phyloP scores from a whole-genome alignment of 2,797 vertebrate genomes.

The Pelobates cultripes region DNA sequence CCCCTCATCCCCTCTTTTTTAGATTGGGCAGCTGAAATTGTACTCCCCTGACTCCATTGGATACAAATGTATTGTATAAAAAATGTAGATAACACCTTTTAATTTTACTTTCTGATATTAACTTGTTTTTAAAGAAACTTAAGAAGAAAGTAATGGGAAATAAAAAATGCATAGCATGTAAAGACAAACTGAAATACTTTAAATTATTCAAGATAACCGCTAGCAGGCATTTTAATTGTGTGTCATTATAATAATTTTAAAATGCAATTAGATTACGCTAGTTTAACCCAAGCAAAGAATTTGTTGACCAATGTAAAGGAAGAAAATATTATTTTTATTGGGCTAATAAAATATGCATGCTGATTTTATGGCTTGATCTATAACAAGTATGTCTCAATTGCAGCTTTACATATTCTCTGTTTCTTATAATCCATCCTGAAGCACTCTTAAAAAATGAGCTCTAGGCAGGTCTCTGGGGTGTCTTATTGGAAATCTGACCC shows the following conservation, averaged over 20 bases:
- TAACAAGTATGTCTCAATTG: too few relatives aligned
- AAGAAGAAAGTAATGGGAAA: conserved; percentile 38
- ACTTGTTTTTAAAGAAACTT: conserved; percentile 18
- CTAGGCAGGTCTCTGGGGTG: too few relatives aligned
- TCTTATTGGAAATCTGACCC: too few relatives aligned
- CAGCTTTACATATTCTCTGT: too few relatives aligned
- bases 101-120: conserved; percentile 6
- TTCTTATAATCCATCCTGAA: too few relatives aligned
- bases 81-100: too few relatives aligned
- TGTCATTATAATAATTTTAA: conserved; percentile 39
- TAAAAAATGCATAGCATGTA: conserved; percentile 28
- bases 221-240: conserved; percentile 37
- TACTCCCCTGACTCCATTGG: too few relatives aligned
- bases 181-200: conserved; percentile 33
- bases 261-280: conserved; percentile 29
- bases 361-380: too few relatives aligned
- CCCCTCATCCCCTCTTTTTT: too few relatives aligned
- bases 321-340: conserved; percentile 1
- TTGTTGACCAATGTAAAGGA: conserved; percentile 16
- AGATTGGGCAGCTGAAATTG: too few relatives aligned
- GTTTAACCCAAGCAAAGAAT: conserved; percentile 35
- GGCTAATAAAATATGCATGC: conserved; percentile 3
- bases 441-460: too few relatives aligned
- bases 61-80: too few relatives aligned
- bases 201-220: conserved; percentile 42